These are phyloP conservation scores for Colaptes auratus DNA, from an alignment of 2,113 vertebrate genomes.

Conservation along the genomic window DNA sequence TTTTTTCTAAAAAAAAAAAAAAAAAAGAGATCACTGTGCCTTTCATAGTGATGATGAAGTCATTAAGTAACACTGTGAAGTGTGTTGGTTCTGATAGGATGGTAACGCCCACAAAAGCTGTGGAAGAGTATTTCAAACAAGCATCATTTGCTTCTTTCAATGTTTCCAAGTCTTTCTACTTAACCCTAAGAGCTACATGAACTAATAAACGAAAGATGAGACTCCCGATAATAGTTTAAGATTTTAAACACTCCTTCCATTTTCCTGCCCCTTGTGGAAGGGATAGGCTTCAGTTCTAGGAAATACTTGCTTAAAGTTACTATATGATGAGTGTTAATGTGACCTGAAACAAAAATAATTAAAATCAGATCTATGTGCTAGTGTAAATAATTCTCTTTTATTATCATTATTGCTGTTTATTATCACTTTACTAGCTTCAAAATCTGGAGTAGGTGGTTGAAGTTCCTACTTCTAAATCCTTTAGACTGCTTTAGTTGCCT, in stretches of 20 bases:
- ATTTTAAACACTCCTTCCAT: neutral
- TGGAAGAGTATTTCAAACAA: neutral
- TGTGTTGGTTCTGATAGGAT: neutral
- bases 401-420: neutral
- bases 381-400: neutral
- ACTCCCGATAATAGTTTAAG: neutral
- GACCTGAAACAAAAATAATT: neutral
- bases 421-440: neutral
- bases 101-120: neutral
- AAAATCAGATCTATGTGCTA: neutral
- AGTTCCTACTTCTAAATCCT: neutral
- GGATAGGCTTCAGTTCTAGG: neutral
- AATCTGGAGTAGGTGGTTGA: neutral
- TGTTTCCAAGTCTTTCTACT: neutral
- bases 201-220: neutral
- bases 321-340: neutral
- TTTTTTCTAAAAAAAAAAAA: too few species aligned
- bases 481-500: neutral
- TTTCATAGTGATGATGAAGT: neutral
- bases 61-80: neutral
- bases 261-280: neutral
- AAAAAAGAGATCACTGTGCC: neutral
- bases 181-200: rapidly evolving
- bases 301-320: neutral
- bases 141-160: neutral